Evolutionary conservation across 2,797 vertebrate genomes (phyloP).

Genomic region (Crocodylus rhombifer): DNA sequence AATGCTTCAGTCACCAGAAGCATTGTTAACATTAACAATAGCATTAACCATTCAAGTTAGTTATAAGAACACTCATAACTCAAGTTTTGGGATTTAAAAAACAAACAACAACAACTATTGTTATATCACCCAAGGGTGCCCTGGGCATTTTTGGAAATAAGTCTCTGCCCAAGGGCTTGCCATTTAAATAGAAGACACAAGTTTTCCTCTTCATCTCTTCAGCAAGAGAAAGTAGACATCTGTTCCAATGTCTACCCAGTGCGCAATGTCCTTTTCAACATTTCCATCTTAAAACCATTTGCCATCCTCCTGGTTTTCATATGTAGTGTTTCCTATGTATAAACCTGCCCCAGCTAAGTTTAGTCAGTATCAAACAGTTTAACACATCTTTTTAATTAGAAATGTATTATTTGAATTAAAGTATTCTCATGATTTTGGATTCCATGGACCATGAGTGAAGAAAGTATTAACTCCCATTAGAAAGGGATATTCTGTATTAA

Average conservation of each 20-base stretch:
- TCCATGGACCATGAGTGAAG: fast-evolving
- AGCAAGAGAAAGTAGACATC: not conserved
- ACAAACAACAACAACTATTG: fast-evolving
- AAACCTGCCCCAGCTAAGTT: not conserved
- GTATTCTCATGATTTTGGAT: not conserved
- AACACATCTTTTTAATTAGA: not conserved
- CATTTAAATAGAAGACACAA: not conserved
- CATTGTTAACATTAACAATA: not conserved
- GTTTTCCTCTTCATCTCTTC: not conserved
- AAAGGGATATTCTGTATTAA: not conserved
- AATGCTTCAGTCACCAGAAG: not conserved
- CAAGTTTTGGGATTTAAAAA: not conserved
- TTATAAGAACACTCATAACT: not conserved
- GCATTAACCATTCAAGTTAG: not conserved
- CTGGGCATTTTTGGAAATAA: not conserved
- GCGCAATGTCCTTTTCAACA: too few species aligned
- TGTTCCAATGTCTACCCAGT: not conserved
- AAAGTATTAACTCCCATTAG: not conserved
- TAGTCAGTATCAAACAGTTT: not conserved
- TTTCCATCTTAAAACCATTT: not conserved
- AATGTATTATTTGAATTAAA: not conserved
- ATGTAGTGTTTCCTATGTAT: not conserved
- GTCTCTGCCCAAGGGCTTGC: not conserved
- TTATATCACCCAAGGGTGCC: not conserved
- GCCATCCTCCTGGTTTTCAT: not conserved